Conservation (phyloP, 2,888 invertebrate genomes). For the Empis livida region DNA sequence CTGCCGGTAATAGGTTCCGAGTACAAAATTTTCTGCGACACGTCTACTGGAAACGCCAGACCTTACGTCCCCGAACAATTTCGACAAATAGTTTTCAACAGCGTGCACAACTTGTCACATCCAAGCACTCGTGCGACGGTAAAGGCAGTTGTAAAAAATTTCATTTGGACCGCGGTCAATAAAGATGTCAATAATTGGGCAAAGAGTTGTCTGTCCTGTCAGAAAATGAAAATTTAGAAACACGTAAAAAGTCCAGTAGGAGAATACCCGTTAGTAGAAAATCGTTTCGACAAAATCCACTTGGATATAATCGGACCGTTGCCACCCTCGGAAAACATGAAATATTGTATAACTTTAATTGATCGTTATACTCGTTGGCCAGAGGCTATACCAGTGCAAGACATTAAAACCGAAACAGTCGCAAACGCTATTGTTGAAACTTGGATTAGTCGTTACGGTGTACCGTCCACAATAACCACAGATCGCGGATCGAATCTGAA, state of each 20-base stretch:
- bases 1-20: background rate
- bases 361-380: background rate
- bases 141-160: background rate
- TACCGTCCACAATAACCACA: no score
- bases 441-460: slow-evolving; percentile 14
- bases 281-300: background rate
- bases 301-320: background rate
- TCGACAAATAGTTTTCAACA: background rate
- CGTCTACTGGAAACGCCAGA: background rate
- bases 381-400: background rate
- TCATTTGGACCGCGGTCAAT: background rate
- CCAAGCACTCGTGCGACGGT: background rate
- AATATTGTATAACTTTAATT: no score
- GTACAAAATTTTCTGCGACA: background rate
- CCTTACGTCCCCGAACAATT: background rate
- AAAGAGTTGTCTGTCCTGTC: background rate
- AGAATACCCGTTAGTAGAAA: background rate
- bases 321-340: background rate
- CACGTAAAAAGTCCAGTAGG: background rate
- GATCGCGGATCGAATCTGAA: no score
- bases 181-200: background rate
- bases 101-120: background rate
- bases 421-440: background rate
- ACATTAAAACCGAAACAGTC: background rate
- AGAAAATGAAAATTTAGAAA: background rate